Evolutionary conservation across 2,113 vertebrate species (phyloP), one percentile per base, ranked within the genome.

Genomic region (Columbina picui): DNA sequence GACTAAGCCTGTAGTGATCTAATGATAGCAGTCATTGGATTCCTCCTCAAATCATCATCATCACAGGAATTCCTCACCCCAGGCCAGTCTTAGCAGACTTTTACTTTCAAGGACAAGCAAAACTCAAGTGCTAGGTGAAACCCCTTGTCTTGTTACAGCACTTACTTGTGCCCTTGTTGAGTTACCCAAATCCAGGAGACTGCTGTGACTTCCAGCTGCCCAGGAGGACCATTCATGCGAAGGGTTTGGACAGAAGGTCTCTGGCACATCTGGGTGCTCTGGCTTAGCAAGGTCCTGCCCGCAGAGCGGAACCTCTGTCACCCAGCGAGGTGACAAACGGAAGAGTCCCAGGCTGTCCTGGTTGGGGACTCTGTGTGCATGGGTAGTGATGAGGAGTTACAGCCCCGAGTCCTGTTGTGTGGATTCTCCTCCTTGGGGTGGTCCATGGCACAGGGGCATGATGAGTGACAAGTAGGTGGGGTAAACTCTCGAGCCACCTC

Each of bases 361-460:
- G 45, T 3, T 17, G 43, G 22, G n/a, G 30, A 64, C 20, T 17
- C 45, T 52, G 38, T 76, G 18, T 26, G 6, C 0, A 2, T 43
- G 50, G 17, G 17, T 26, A 43, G 17, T 6, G 32, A 34, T 4
- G 43, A 41, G 22, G 47, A 57, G 9, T 22, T 84, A 10, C 4
- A 49, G 50, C n/a, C 45, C 29, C 3, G 0, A 7, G 39, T 23
- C 4, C 14, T 12, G 1, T 26, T 65, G 45, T 73, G 47, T 21
- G 0, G 1, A 4, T 69, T 55, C 29, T 80, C 22, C 6, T 71
- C 32, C 1, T 0, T 13, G 47, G 13, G 7, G 43, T 67, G 18
- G 20, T 17, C 55, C 30, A 4, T 30, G 71, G 45, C 32, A 22
- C 1, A 43, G 50, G 11, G 45, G 6, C 12, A 49, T 0, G 3